These are phyloP conservation scores for Urophycis tenuis DNA, from an alignment of 2,797 vertebrate species.

Conservation along the genomic window DNA sequence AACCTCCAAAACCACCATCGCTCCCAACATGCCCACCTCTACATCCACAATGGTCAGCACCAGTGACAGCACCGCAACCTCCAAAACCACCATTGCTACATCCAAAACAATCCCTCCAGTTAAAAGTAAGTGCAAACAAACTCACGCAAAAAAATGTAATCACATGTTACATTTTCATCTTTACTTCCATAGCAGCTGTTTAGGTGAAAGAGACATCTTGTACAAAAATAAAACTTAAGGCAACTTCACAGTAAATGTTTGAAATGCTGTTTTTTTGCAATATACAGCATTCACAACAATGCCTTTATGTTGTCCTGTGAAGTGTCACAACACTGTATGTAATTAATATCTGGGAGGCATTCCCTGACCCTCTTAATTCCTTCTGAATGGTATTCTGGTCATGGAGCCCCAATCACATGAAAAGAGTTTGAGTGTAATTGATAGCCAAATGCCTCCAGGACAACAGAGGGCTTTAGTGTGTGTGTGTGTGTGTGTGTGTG, in stretches of 20 bases:
- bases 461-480: constrained; percentile 64
- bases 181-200: constrained; percentile 33
- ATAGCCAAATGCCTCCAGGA: constrained; percentile 58
- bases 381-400: constrained; percentile 36
- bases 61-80: constrained; percentile 24
- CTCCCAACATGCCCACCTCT: too few relatives aligned
- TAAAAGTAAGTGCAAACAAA: constrained; percentile 58
- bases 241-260: not conserved
- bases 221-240: not conserved
- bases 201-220: not conserved
- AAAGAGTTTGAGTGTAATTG: constrained; percentile 52
- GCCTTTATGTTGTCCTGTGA: constrained; percentile 4
- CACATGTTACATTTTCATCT: not conserved
- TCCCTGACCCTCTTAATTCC: constrained; percentile 42
- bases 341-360: constrained; percentile 39
- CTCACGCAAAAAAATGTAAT: not conserved
- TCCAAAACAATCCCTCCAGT: constrained; percentile 32
- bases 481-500: constrained; percentile 39
- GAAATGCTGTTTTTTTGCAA: not conserved
- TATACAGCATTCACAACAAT: not conserved
- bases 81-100: constrained; percentile 28
- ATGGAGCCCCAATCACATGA: constrained; percentile 54
- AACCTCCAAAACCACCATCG: too few relatives aligned
- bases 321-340: constrained; percentile 27
- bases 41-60: constrained; percentile 1